These are phyloP conservation scores for Teleiodes luculella DNA, from an alignment of 2,888 invertebrate species.

Conservation along the genomic window DNA sequence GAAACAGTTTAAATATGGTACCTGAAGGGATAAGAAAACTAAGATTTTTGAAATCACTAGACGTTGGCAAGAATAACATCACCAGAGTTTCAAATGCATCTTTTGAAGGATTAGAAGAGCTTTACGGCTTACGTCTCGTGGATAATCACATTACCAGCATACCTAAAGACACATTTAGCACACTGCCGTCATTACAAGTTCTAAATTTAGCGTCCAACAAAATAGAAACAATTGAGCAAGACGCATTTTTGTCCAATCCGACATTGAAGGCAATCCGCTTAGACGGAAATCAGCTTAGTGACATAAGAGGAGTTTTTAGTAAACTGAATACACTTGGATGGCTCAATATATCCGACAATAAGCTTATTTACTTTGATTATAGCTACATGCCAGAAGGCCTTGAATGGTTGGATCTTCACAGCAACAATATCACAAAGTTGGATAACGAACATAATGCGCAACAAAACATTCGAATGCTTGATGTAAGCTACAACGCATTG, in stretches of 20 bases:
- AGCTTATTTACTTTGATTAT: constrained; percentile 87
- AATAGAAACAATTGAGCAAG: constrained; percentile 85
- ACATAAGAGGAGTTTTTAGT: constrained; percentile 87
- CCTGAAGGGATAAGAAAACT: constrained; percentile 84
- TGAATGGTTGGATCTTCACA: constrained; percentile 89
- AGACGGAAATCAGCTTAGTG: constrained; percentile 87
- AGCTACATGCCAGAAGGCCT: constrained; percentile 85
- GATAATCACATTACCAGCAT: constrained; percentile 87
- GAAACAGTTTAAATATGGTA: constrained; percentile 82
- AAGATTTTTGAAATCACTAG: constrained; percentile 84
- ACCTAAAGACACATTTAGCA: constrained; percentile 85
- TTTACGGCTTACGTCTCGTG: constrained; percentile 87
- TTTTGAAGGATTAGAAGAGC: constrained; percentile 84
- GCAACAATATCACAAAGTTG: constrained; percentile 85
- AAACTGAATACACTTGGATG: constrained; percentile 85
- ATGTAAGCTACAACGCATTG: constrained; percentile 86
- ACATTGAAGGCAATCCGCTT: constrained; percentile 86
- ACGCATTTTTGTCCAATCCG: constrained; percentile 85
- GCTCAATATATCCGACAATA: constrained; percentile 90
- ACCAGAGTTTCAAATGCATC: constrained; percentile 83
- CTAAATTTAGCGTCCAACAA: constrained; percentile 89
- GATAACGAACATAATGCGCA: constrained; percentile 84
- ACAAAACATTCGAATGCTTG: constrained; percentile 85
- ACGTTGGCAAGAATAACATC: constrained; percentile 89
- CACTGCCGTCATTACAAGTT: constrained; percentile 84